phyloP scores from a whole-genome alignment of 2,888 invertebrate genomes.

The Hemistola chrysoprasaria region DNA sequence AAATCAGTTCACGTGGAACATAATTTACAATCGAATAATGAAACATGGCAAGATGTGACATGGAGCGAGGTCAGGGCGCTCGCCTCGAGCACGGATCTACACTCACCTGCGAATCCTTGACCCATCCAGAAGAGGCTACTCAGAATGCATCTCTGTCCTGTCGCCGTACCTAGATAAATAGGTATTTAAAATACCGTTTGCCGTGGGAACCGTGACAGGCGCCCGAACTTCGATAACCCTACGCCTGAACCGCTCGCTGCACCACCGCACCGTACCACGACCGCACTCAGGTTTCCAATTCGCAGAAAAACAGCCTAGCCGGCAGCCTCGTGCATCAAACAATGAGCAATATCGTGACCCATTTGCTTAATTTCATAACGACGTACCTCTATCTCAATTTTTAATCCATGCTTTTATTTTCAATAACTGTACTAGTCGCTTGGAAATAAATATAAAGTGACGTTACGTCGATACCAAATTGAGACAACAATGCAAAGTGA shows the following conservation, averaged over 20 bases:
- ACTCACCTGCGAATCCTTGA: conserved; percentile 77
- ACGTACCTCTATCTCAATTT: conserved; percentile 53
- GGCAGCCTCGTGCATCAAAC: conserved; percentile 60
- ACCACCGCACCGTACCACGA: conserved; percentile 35
- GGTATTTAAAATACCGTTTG: conserved; percentile 79
- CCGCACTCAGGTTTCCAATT: conserved; percentile 20
- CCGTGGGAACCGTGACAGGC: conserved; percentile 78
- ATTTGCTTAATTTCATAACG: conserved; percentile 76
- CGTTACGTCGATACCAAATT: conserved; percentile 37
- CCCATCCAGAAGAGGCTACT: conserved; percentile 81
- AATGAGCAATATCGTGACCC: conserved; percentile 72
- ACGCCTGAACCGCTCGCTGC: conserved; percentile 51
- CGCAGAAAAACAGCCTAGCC: too few relatives aligned
- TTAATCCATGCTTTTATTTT: conserved; percentile 73
- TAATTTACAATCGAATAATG: conserved; percentile 55
- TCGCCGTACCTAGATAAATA: conserved; percentile 75
- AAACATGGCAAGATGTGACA: conserved; percentile 61
- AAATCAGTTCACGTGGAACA: conserved; percentile 27
- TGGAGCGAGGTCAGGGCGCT: conserved; percentile 72
- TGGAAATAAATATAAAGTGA: conserved; percentile 54
- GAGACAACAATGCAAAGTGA: conserved; percentile 34
- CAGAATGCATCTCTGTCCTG: conserved; percentile 73
- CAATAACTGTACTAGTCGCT: conserved; percentile 56
- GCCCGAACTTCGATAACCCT: conserved; percentile 63
- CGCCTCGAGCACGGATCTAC: conserved; percentile 67